A percentile compares a stretch with the other conserved stretches of the same genome.
Evolutionary conservation across 1,140 invertebrate genomes (phyloP).

Genomic region (Pseudomyrmex concolor): DNA sequence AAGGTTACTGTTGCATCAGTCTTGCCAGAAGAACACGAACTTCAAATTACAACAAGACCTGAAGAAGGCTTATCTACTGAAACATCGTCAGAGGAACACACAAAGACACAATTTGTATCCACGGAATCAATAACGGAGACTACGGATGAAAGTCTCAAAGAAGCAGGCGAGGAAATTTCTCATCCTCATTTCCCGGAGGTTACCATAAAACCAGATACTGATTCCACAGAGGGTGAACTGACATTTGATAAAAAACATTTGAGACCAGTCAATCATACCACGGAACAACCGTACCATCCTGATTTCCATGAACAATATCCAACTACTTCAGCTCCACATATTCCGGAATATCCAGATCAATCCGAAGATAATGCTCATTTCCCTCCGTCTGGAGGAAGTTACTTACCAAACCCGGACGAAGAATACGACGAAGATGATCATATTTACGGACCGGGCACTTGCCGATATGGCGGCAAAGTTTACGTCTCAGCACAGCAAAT

Average conservation of each 20-base stretch:
- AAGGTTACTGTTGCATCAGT: slow-evolving; percentile 46
- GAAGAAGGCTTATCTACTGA: slow-evolving; percentile 61
- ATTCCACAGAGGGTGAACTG: slow-evolving; percentile 64
- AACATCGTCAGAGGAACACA: slow-evolving; percentile 17
- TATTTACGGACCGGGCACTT: slow-evolving; percentile 94
- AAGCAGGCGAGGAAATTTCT: slow-evolving; percentile 69
- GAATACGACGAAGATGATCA: slow-evolving; percentile 90
- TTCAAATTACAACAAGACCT: slow-evolving; percentile 45
- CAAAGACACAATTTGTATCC: slow-evolving; percentile 21
- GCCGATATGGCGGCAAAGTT: slow-evolving; percentile 95
- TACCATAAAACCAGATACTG: slow-evolving; percentile 63
- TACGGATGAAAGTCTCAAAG: slow-evolving; percentile 42
- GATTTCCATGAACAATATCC: slow-evolving; percentile 19
- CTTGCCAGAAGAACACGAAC: slow-evolving; percentile 47
- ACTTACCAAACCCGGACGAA: slow-evolving; percentile 82
- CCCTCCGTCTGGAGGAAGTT: slow-evolving; percentile 76
- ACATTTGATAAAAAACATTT: slow-evolving; percentile 62
- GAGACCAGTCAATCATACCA: slow-evolving; percentile 53
- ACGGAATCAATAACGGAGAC: slow-evolving; percentile 52
- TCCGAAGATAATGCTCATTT: slow-evolving; percentile 78
- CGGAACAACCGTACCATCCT: slow-evolving; percentile 34
- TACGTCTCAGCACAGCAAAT: slow-evolving; percentile 98
- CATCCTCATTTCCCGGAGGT: slow-evolving; percentile 68
- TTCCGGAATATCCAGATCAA: slow-evolving; percentile 78
- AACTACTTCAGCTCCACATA: slow-evolving; percentile 30